Evolutionary conservation across 2,888 invertebrate species (phyloP).

Genomic region (Periphyllus acericola): DNA sequence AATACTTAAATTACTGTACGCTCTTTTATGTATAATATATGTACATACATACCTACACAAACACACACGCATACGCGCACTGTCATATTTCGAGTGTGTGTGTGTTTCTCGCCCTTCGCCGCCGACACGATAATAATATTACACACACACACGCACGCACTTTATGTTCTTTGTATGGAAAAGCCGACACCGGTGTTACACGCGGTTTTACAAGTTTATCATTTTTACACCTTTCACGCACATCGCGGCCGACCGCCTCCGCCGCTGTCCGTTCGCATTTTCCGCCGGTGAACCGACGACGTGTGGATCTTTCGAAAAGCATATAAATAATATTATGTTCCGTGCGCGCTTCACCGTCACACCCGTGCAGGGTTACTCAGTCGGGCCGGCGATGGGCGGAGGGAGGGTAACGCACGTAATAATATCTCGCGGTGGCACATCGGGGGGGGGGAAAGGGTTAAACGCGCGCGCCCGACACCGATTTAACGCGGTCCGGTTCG

Average conservation of each 20-base stretch:
- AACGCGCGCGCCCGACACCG: constrained; percentile 40
- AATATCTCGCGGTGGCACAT: constrained; percentile 28
- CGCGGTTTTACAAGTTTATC: constrained; percentile 61
- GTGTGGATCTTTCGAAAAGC: constrained; percentile 9
- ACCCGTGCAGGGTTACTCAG: neutral
- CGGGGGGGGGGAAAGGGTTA: constrained; percentile 36
- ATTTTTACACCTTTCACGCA: constrained; percentile 59
- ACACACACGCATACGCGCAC: neutral
- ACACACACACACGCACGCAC: constrained; percentile 6
- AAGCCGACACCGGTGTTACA: constrained; percentile 59
- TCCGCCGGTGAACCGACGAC: constrained; percentile 31
- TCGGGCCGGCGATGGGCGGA: neutral
- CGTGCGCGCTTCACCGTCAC: neutral
- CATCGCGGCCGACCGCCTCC: constrained; percentile 38
- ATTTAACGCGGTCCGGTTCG: constrained; percentile 47
- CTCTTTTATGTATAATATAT: neutral
- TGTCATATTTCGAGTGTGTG: neutral
- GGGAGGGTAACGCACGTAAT: neutral
- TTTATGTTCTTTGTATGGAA: constrained; percentile 35
- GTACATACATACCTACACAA: neutral
- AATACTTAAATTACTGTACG: constrained; percentile 52
- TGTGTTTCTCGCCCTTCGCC: constrained; percentile 40
- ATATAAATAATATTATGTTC: constrained; percentile 19
- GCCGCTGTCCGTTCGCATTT: constrained; percentile 55
- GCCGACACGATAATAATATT: constrained; percentile 20